Percentiles rank a stretch among this genome's conserved stretches.
Evolutionary conservation across 2,113 vertebrate species (phyloP).

Genomic region (Pseudonaja textilis): DNA sequence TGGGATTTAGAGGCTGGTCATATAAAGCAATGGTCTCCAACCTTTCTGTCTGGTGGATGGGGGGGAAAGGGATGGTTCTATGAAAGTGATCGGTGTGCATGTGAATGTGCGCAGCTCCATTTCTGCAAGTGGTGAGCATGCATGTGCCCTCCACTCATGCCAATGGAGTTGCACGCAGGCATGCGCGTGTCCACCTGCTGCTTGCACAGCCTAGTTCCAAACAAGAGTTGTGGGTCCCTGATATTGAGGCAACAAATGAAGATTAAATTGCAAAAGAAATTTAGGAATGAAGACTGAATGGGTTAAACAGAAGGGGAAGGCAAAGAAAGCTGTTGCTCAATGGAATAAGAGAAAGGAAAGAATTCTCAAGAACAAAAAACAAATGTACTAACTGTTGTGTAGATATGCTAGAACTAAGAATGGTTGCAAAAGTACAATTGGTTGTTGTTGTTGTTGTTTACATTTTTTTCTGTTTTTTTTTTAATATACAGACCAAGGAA

Average conservation of each 20-base stretch:
- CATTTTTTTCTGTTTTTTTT: not conserved
- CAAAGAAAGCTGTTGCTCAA: not conserved
- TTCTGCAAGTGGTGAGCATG: not conserved
- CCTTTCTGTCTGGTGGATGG: not conserved
- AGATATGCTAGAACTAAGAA: not conserved
- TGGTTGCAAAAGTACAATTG: not conserved
- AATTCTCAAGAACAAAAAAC: not conserved
- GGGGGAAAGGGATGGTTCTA: not conserved
- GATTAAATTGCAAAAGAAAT: not conserved
- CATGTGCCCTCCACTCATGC: not conserved
- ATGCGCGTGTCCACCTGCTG: no score
- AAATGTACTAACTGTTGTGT: not conserved
- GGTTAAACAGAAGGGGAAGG: not conserved
- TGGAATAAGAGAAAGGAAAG: not conserved
- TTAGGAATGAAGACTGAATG: not conserved
- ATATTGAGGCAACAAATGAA: not conserved
- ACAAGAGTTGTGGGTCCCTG: not conserved
- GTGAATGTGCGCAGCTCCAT: not conserved
- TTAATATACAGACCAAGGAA: not conserved
- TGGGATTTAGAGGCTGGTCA: not conserved
- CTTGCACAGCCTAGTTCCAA: not conserved
- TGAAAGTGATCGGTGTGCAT: not conserved
- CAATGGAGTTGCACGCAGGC: no score
- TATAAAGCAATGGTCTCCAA: not conserved
- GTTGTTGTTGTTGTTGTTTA: not conserved